A percentile compares a stretch with the other conserved stretches of the same genome.
These are phyloP conservation scores for Volucella bombylans DNA, from an alignment of 2,888 invertebrate genomes.

Conservation along the genomic window DNA sequence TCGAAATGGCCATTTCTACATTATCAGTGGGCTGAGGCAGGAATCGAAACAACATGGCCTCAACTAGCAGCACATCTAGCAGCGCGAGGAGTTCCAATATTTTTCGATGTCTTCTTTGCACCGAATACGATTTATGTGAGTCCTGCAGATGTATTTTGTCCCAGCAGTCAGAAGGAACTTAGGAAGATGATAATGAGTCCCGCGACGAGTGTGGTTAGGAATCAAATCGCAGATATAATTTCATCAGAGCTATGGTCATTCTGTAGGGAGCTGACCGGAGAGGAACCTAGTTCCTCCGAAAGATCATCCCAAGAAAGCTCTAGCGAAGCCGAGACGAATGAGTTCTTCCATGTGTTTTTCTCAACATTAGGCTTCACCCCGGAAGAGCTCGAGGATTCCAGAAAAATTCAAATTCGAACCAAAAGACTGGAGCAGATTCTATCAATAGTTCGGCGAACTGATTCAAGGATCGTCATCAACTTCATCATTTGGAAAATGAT, in stretches of 20 bases:
- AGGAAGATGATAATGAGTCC: constrained; percentile 71
- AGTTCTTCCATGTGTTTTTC: constrained; percentile 77
- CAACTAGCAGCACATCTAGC: constrained; percentile 77
- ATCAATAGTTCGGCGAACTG: constrained; percentile 75
- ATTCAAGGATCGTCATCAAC: constrained; percentile 78
- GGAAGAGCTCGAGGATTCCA: constrained; percentile 75
- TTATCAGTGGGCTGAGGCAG: constrained; percentile 77
- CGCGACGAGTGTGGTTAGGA: constrained; percentile 74
- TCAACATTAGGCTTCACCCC: constrained; percentile 76
- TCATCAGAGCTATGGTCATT: constrained; percentile 77
- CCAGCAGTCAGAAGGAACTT: constrained; percentile 72
- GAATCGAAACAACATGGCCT: constrained; percentile 77
- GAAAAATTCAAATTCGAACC: constrained; percentile 77
- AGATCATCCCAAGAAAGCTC: constrained; percentile 15
- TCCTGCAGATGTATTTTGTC: constrained; percentile 76
- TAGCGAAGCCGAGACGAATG: constrained; percentile 73
- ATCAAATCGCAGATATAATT: constrained; percentile 77
- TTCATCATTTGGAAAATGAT: constrained; percentile 79
- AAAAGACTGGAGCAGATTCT: constrained; percentile 75
- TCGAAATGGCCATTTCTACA: constrained; percentile 78
- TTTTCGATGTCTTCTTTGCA: constrained; percentile 79
- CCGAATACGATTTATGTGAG: constrained; percentile 78
- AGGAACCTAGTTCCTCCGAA: constrained; percentile 38
- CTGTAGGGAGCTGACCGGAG: constrained; percentile 76
- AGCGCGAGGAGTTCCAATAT: constrained; percentile 77